Percentiles rank a stretch among this genome's conserved stretches.
Conservation (phyloP, 2,888 invertebrate genomes). For the Synanthedon formicaeformis region DNA sequence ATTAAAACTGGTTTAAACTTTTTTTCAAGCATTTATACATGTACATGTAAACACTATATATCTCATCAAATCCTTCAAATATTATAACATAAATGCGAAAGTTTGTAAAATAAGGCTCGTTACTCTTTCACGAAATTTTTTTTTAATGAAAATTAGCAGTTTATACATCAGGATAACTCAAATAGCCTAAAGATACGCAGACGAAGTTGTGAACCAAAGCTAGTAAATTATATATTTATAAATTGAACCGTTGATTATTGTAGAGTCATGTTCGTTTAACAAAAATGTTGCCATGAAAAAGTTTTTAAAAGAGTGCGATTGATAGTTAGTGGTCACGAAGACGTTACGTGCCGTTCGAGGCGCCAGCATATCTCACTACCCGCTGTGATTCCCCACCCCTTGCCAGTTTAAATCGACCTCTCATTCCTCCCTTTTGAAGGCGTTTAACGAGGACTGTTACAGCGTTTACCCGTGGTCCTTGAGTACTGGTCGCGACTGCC, state of each 20-base stretch:
- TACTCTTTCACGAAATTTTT: background rate
- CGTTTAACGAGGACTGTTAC: conserved; percentile 10
- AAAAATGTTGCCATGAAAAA: conserved; percentile 44
- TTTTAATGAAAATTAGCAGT: background rate
- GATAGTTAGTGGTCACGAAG: conserved; percentile 60
- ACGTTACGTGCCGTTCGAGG: conserved; percentile 42
- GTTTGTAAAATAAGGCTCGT: background rate
- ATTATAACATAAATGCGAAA: conserved; percentile 17
- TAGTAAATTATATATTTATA: conserved; percentile 41
- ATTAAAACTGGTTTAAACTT: conserved; percentile 41
- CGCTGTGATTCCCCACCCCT: conserved; percentile 45
- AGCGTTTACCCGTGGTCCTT: conserved; percentile 22
- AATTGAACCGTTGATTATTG: conserved; percentile 47
- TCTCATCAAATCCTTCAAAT: conserved; percentile 10
- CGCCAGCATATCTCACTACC: conserved; percentile 53
- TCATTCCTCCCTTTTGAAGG: conserved; percentile 10
- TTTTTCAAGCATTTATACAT: background rate
- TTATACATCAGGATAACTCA: background rate
- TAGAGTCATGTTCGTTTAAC: conserved; percentile 40
- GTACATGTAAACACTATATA: background rate
- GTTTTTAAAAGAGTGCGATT: conserved; percentile 37
- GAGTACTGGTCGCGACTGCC: conserved; percentile 26
- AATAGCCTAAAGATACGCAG: background rate
- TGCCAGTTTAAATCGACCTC: conserved; percentile 32
- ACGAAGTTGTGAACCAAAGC: conserved; percentile 10